These are phyloP conservation scores for Agriopis leucophaearia DNA, from an alignment of 2,888 invertebrate genomes.

Conservation along the genomic window DNA sequence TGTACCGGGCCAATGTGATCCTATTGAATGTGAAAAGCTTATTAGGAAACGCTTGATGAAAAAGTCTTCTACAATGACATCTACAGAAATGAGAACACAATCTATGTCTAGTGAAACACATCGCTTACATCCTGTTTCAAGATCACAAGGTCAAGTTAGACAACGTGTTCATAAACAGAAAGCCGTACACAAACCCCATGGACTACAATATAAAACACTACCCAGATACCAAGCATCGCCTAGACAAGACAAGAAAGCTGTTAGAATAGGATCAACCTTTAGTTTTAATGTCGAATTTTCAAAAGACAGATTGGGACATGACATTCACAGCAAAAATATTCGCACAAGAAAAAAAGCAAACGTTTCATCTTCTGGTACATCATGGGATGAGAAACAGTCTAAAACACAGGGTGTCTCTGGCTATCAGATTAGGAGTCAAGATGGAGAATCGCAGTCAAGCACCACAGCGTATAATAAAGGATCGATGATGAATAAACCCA, in stretches of 20 bases:
- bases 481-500: no score
- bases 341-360: background rate
- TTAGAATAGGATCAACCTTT: conserved; percentile 55
- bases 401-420: background rate
- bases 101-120: conserved; percentile 11
- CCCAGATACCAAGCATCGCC: background rate
- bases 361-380: background rate
- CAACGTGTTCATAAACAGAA: conserved; percentile 20
- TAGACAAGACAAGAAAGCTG: conserved; percentile 37
- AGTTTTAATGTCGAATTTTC: conserved; percentile 54
- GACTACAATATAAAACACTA: background rate
- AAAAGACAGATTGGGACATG: conserved; percentile 34
- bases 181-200: conserved; percentile 37
- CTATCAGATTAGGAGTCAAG: no score
- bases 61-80: conserved; percentile 3
- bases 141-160: background rate
- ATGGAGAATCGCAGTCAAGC: no score
- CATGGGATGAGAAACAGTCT: background rate
- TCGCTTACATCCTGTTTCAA: background rate
- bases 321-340: background rate
- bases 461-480: no score
- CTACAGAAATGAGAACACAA: conserved; percentile 21
- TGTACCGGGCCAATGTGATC: conserved; percentile 56
- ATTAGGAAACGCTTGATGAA: background rate
- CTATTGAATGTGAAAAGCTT: conserved; percentile 38